Conservation (phyloP, 35 echinoderm and acorn worm species). For the Ptychodera flava region DNA sequence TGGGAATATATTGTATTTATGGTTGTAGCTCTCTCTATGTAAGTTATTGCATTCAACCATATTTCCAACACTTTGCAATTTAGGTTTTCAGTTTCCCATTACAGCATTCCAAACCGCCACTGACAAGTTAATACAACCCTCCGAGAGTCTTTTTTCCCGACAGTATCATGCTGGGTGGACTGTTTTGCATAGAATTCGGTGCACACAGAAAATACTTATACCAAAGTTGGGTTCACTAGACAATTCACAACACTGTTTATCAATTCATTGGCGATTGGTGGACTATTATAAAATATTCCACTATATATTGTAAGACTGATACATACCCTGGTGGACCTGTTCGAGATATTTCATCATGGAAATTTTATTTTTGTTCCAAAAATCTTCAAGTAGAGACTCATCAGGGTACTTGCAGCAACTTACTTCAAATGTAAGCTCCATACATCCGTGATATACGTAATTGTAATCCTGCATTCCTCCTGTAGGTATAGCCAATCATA, state of each 20-base stretch:
- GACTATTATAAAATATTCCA: too few species aligned
- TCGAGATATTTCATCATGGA: conserved; percentile 58
- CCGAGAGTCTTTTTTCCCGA: not conserved
- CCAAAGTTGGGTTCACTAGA: too few species aligned
- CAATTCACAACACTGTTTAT: too few species aligned
- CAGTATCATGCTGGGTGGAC: too few species aligned
- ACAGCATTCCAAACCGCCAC: not conserved
- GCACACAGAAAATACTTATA: too few species aligned
- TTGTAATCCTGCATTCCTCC: conserved; percentile 94
- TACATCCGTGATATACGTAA: conserved; percentile 57
- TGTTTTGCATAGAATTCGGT: too few species aligned
- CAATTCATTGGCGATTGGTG: too few species aligned
- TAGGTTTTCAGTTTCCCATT: too few species aligned
- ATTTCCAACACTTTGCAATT: too few species aligned
- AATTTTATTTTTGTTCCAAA: conserved; percentile 60
- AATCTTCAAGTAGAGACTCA: conserved; percentile 10
- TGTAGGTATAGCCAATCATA: too few species aligned
- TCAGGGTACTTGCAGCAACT: conserved; percentile 75
- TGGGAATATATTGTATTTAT: not conserved
- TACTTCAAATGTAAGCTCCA: conserved; percentile 72
- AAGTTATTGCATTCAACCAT: not conserved
- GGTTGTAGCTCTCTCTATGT: conserved; percentile 54
- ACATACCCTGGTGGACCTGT: conserved; percentile 77
- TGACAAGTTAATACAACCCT: not conserved
- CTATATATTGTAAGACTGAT: too few species aligned